Conservation (phyloP, 2,888 invertebrate species). For the Sarcophaga carnaria region DNA sequence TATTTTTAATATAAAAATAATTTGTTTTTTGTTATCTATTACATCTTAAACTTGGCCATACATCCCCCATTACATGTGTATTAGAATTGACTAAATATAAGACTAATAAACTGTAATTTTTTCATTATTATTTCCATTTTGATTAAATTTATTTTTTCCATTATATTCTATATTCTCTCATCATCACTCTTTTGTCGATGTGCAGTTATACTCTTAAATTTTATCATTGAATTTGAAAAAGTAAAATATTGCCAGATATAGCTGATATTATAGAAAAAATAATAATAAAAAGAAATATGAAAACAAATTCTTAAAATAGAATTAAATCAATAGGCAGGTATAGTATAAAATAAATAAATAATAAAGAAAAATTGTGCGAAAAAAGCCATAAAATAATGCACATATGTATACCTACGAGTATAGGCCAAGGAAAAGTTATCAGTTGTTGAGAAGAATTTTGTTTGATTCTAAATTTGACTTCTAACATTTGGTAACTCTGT, state of each 20-base stretch:
- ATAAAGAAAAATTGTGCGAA: not conserved
- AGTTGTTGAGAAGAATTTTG: not conserved
- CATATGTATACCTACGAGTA: not conserved
- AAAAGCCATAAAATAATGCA: not conserved
- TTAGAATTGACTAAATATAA: slow-evolving; percentile 50
- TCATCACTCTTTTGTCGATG: not conserved
- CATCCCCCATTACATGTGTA: slow-evolving; percentile 45
- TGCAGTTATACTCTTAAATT: not conserved
- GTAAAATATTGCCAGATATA: slow-evolving; percentile 8
- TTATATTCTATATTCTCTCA: slow-evolving; percentile 34
- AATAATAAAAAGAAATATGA: not conserved
- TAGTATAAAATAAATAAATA: not conserved
- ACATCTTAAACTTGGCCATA: not conserved
- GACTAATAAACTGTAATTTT: slow-evolving; percentile 53
- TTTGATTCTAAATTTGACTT: too few species aligned
- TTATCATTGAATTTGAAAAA: not conserved
- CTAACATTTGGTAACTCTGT: slow-evolving; percentile 36
- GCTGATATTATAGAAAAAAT: not conserved
- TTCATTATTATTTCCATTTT: slow-evolving; percentile 43
- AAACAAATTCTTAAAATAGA: not conserved
- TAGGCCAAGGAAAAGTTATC: not conserved
- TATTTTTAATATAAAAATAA: not conserved
- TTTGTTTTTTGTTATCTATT: not conserved
- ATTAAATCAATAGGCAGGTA: not conserved
- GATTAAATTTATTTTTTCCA: slow-evolving; percentile 56